Conservation (phyloP, 2,888 invertebrate genomes). For the Eupithecia dodoneata region DNA sequence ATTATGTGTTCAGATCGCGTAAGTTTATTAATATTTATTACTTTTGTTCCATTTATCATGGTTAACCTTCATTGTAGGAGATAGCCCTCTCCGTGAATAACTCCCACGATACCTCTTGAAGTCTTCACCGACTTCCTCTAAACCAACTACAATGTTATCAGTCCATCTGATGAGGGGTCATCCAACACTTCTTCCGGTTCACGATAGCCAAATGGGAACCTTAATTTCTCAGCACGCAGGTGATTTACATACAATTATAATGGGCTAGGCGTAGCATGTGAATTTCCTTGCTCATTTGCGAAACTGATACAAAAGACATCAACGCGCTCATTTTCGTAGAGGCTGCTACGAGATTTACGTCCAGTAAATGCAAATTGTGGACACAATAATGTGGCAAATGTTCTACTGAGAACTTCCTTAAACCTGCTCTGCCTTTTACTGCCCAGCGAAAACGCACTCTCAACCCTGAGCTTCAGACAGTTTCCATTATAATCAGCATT, state of each 20-base stretch:
- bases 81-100: conserved; percentile 5
- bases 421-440: no score
- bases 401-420: not conserved
- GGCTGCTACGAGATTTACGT: not conserved
- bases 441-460: not conserved
- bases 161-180: conserved; percentile 11
- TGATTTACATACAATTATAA: conserved; percentile 9
- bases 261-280: not conserved
- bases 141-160: conserved; percentile 13
- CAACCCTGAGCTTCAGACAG: not conserved
- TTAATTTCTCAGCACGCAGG: conserved; percentile 1
- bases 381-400: not conserved
- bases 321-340: conserved; percentile 4
- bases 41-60: not conserved
- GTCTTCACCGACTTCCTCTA: conserved; percentile 8
- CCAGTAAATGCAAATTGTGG: not conserved
- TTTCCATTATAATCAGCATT: not conserved
- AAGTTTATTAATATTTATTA: no score
- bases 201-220: conserved; percentile 11
- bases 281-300: not conserved
- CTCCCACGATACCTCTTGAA: conserved; percentile 6
- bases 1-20: no score
- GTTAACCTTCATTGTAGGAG: conserved; percentile 7
- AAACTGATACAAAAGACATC: not conserved
- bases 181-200: conserved; percentile 11